These are phyloP conservation scores for Malurus elegans DNA, from an alignment of 2,113 vertebrate genomes.

Conservation along the genomic window DNA sequence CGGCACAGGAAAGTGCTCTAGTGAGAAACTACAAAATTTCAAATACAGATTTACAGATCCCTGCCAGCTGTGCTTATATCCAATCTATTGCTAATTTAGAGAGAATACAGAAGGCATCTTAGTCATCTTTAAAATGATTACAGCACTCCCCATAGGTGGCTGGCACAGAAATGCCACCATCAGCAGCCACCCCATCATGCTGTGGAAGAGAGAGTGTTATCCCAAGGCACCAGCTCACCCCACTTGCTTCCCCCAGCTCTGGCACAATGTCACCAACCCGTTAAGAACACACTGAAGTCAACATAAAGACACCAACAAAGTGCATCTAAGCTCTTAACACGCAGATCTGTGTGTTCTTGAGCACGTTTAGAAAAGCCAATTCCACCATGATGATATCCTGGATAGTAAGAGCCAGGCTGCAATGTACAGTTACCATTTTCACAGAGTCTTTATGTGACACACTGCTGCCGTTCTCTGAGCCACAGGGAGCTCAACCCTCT, in stretches of 20 bases:
- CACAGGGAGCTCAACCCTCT: neutral
- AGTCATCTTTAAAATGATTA: neutral
- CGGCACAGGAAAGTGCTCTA: neutral
- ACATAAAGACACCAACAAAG: neutral
- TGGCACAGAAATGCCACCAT: neutral
- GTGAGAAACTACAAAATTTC: neutral
- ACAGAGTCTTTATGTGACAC: neutral
- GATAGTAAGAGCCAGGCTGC: neutral
- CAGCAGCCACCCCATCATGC: neutral
- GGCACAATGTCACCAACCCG: rapidly evolving
- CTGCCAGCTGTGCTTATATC: neutral
- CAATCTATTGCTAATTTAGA: neutral
- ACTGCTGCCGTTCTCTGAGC: neutral
- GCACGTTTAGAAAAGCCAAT: neutral
- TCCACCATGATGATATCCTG: neutral
- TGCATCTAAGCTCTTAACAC: neutral
- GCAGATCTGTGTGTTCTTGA: neutral
- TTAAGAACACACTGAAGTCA: neutral
- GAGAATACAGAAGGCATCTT: neutral
- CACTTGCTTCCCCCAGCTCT: rapidly evolving
- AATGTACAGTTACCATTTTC: neutral
- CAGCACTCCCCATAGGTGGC: neutral
- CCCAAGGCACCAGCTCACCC: neutral
- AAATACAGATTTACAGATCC: neutral
- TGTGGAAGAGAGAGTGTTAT: neutral